These are phyloP conservation scores for Phenacoccus solenopsis DNA, from an alignment of 1,140 invertebrate species.

Conservation along the genomic window DNA sequence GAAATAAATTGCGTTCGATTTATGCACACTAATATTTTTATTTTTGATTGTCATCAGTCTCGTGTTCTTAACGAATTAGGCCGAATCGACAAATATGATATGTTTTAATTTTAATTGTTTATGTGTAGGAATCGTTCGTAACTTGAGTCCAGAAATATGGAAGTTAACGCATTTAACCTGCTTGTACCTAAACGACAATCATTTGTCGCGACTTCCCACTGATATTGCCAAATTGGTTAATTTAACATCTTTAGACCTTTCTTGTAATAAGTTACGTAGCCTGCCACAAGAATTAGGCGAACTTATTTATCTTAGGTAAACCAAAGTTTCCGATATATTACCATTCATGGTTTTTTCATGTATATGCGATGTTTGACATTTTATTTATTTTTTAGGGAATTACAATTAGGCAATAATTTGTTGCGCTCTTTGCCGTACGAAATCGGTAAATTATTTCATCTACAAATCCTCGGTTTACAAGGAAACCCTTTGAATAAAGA, in stretches of 20 bases:
- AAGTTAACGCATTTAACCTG: conserved; percentile 80
- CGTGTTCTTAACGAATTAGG: neutral
- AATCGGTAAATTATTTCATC: conserved; percentile 92
- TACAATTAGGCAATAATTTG: conserved; percentile 87
- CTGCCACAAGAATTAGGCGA: conserved; percentile 92
- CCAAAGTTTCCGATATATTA: too few relatives aligned
- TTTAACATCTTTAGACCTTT: conserved; percentile 79
- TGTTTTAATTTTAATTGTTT: conserved; percentile 19
- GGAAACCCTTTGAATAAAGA: conserved; percentile 92
- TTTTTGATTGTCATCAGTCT: neutral
- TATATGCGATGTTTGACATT: too few relatives aligned
- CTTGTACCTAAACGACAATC: conserved; percentile 90
- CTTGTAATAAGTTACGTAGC: conserved; percentile 83
- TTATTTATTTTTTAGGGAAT: conserved; percentile 55
- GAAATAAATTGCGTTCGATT: neutral
- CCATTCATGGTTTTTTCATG: conserved; percentile 18
- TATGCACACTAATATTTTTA: neutral
- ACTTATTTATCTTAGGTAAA: conserved; percentile 74
- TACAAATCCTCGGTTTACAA: conserved; percentile 76
- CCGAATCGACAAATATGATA: neutral
- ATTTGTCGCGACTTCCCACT: conserved; percentile 68
- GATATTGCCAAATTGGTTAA: conserved; percentile 75
- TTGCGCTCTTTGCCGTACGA: conserved; percentile 88
- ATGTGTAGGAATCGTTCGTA: conserved; percentile 72
- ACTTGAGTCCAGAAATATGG: conserved; percentile 81